Evolutionary conservation across 2,888 invertebrate species (phyloP), one percentile per base, ranked within the genome.

Genomic region (Cyaniris semiargus): DNA sequence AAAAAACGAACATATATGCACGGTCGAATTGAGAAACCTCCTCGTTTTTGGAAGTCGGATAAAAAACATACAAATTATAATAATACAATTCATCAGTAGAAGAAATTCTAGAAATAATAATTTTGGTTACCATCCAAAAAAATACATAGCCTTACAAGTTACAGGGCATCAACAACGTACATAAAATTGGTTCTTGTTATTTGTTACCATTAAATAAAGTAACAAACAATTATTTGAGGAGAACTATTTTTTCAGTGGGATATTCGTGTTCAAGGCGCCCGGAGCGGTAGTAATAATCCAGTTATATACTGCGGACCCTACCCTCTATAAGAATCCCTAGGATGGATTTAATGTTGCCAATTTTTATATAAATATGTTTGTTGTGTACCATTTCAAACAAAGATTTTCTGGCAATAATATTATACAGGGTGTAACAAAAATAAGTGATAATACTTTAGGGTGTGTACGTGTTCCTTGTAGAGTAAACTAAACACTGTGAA

Each of bases 161-260:
- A 21, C 21, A 10, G n/a, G 10, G 10, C 8, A 8, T 21, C 23
- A 60, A 23, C 60, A 23, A 23, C 13, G 60, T 8, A 23, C 10
- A 13, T 23, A 60, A 4, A 60, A 60, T 21, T 60, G 23, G 23
- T 60, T 21, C 71, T 34, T 38, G 71, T 21, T 71, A 71, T 34
- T 13, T 71, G 71, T 71, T 71, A 21, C 38, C 13, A 60, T 60
- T 60, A 60, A 60, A 60, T 60, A 58, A 58, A 60, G 60, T 60
- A 23, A 60, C 23, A 23, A 60, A 60, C 60, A 60, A 60, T 60
- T 13, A 23, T 60, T 60, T 60, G 23, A 10, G 60, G 4, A 23
- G 23, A 60, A 60, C 60, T 23, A 60, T 60, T 60, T 60, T 60
- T 60, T 60, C 23, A 23, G 23, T 23, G 60, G 60, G 60, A 74